Percentiles rank a stretch among this genome's conserved stretches.
These are phyloP conservation scores for Heliothis virescens DNA, from an alignment of 1,140 invertebrate species.

Conservation along the genomic window DNA sequence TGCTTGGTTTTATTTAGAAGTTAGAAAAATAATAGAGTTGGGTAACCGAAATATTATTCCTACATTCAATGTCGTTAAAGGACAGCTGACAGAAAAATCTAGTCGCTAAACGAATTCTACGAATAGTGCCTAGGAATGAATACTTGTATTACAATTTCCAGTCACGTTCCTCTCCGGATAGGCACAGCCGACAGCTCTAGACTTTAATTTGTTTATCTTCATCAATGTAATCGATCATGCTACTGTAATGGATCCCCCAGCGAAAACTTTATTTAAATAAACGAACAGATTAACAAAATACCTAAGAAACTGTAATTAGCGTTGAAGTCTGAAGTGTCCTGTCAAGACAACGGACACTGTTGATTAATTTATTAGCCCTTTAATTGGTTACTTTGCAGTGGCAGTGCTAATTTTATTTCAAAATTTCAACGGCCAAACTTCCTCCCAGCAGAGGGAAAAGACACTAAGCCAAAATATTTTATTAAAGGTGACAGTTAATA, in stretches of 20 bases:
- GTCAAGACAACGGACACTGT: slow-evolving; percentile 53
- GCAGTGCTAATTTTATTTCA: slow-evolving; percentile 45
- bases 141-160: slow-evolving; percentile 11
- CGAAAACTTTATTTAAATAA: slow-evolving; percentile 39
- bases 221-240: slow-evolving; percentile 27
- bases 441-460: slow-evolving; percentile 52
- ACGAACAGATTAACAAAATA: slow-evolving; percentile 44
- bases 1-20: too few relatives aligned
- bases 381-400: slow-evolving; percentile 53
- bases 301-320: slow-evolving; percentile 42
- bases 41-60: background rate
- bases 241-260: slow-evolving; percentile 9
- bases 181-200: slow-evolving; percentile 7
- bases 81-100: background rate
- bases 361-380: slow-evolving; percentile 63
- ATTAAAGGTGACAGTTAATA: slow-evolving; percentile 80
- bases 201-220: slow-evolving; percentile 41
- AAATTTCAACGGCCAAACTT: slow-evolving; percentile 52
- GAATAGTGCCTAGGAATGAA: slow-evolving; percentile 7
- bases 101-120: slow-evolving; percentile 31
- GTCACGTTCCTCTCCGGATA: slow-evolving; percentile 7
- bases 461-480: slow-evolving; percentile 79
- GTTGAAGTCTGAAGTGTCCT: slow-evolving; percentile 47
- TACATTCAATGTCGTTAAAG: background rate
- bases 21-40: background rate